phyloP scores from a whole-genome alignment of 2,113 vertebrate genomes.

The Hiodon tergisus region DNA sequence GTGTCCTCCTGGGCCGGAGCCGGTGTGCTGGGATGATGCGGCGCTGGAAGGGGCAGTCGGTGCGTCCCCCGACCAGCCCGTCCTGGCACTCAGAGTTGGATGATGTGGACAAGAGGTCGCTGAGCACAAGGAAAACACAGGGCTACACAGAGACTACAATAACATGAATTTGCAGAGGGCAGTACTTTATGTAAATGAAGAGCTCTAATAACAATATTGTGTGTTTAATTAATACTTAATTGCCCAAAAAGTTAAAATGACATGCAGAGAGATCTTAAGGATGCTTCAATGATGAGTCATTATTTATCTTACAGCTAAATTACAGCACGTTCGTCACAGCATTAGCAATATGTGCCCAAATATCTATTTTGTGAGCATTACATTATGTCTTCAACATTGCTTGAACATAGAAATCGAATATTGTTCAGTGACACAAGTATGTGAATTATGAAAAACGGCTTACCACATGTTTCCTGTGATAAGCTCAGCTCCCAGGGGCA shows the following conservation, averaged over 20 bases:
- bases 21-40: slow-evolving; percentile 79
- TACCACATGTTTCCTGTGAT: slow-evolving; percentile 73
- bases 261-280: too few species aligned
- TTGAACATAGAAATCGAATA: too few species aligned
- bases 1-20: slow-evolving; percentile 74
- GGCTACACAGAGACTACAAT: neutral
- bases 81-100: slow-evolving; percentile 87
- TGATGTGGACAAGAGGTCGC: slow-evolving; percentile 81
- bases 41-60: slow-evolving; percentile 75
- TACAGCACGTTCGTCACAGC: too few species aligned
- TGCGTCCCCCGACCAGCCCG: slow-evolving; percentile 63
- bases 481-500: slow-evolving; percentile 69
- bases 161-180: neutral
- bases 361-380: too few species aligned
- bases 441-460: neutral
- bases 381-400: too few species aligned
- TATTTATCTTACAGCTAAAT: too few species aligned
- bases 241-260: neutral
- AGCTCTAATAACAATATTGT: neutral
- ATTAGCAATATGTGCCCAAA: too few species aligned
- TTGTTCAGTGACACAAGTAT: too few species aligned
- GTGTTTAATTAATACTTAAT: neutral
- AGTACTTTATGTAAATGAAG: neutral
- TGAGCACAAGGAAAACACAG: slow-evolving; percentile 42
- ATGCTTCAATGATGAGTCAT: too few species aligned